Evolutionary conservation across 2,888 invertebrate species (phyloP), one percentile per base, ranked within the genome.

Genomic region (Oscheius sp.): DNA sequence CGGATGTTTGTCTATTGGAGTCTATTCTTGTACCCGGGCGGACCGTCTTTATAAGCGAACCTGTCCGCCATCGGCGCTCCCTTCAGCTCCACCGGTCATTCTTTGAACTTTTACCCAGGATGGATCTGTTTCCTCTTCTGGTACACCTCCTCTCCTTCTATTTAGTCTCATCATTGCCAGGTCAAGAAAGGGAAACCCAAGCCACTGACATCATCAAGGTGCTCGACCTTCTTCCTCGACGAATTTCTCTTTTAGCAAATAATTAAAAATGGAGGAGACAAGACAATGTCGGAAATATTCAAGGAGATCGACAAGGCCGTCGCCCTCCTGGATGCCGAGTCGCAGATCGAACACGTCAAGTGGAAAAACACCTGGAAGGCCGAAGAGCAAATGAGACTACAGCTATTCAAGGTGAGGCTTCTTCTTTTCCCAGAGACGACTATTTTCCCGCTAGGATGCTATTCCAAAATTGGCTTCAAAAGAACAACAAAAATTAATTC

Each of bases 191-290:
- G 49, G 61, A 61, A 43, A 61, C 61, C 25, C 61, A 61, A 43
- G 66, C 66, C 29, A 66, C 66, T 13, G 66, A 66, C 46, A 29
- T 66, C 52, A 66, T 66, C 2, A 52, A 66, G 52, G 66, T 66
- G 27, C n/a, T n/a, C n/a, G n/a, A n/a, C n/a, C n/a, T n/a, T n/a
- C n/a, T n/a, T n/a, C n/a, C n/a, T n/a, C n/a, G 35, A 35, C 35
- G 3, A 35, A 35, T 35, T 9, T 9, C 9, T 9, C 46, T n/a
- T 63, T 66, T 27, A 66, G 66, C 18, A 66, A 1, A 66, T 66
- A 23, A 27, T 66, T 9, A n/a, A 35, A 66, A 66, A 66, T 29
- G 52, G 66, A 29, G 66, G 66, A 27, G 52, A 66, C 25, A 49
- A 52, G 52, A 66, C 66, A 12, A 66, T 66, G 52, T 16, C 49